A percentile compares a stretch with the other conserved stretches of the same genome.
These are phyloP conservation scores for Camelus dromedarius DNA, from an alignment of 2,113 vertebrate species.

Conservation along the genomic window DNA sequence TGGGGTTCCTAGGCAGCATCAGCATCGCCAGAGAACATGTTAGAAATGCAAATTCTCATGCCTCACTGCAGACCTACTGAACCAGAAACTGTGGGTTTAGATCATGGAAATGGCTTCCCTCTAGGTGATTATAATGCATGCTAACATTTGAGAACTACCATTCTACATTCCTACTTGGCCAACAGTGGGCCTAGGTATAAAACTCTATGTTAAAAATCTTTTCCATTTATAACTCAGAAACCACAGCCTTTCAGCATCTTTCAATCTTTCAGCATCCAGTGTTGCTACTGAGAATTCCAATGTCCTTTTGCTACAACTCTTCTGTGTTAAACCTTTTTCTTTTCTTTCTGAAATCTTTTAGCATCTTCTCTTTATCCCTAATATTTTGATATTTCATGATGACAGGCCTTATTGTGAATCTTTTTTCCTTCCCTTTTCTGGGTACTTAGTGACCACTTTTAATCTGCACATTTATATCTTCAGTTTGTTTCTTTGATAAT, in stretches of 20 bases:
- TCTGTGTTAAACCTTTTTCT: background rate
- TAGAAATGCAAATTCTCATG: background rate
- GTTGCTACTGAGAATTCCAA: background rate
- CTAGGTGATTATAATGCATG: background rate
- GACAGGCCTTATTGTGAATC: background rate
- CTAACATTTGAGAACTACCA: conserved; percentile 6
- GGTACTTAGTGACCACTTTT: conserved; percentile 6
- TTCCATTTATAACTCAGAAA: background rate
- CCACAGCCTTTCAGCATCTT: background rate
- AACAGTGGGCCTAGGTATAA: background rate
- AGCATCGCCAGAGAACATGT: background rate
- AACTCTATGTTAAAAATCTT: background rate
- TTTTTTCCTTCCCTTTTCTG: conserved; percentile 8
- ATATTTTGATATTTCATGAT: conserved; percentile 28
- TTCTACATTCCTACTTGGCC: background rate
- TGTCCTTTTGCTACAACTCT: background rate
- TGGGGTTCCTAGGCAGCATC: background rate
- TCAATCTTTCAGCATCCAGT: background rate
- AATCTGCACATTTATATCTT: conserved; percentile 18
- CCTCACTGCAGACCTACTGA: background rate
- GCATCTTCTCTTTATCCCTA: background rate
- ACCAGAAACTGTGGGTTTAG: background rate
- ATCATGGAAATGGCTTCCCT: background rate
- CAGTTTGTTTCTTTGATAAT: conserved; percentile 1
- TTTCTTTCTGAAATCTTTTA: background rate